Evolutionary conservation across 2,797 vertebrate species (phyloP), one percentile per base, ranked within the genome.

Genomic region (Propithecus deckenii): DNA sequence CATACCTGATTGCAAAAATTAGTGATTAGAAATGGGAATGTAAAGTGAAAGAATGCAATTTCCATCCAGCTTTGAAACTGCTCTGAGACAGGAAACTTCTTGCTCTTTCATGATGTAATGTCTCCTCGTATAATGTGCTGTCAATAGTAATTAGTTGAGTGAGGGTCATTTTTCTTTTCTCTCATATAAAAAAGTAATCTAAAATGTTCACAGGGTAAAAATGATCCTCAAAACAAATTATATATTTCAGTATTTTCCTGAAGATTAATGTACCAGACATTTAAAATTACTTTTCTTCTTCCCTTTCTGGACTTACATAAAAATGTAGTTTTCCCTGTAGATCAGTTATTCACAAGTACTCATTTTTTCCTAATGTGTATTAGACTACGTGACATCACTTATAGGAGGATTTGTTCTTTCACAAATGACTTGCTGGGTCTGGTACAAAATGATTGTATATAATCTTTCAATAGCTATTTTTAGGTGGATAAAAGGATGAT

Each of bases 381-480:
- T 23, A 35, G 78, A 69, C 55, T 79, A 25, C 7, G 4, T 65
- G 67, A 83, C 69, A 52, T 35, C 20, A 13, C 28, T 78, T 90
- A 76, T 18, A 89, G 81, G 87, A 61, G 8, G 65, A 65, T 91
- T 74, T 95, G 74, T 91, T 75, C 80, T 88, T 83, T 72, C 57
- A 67, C n/a, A 90, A 86, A 95, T 91, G 79, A 59, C 55, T 89
- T 88, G 38, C 38, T 10, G 30, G 35, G 48, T 71, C 52, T 59
- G 71, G 76, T 67, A 93, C 79, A 91, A 96, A 92, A 94, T 84
- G 50, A 92, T 74, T 30, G n/a, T 30, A 17, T 75, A 35, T 35
- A 63, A 93, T 96, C 93, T 93, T 89, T 91, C 74, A 72, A 6
- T 28, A 67, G 61, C 55, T 96, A 89, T 91, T 97, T 96, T 95